Evolutionary conservation across 2,888 invertebrate genomes (phyloP), one percentile per base, ranked within the genome.

Genomic region (Gandaritis pyraliata): DNA sequence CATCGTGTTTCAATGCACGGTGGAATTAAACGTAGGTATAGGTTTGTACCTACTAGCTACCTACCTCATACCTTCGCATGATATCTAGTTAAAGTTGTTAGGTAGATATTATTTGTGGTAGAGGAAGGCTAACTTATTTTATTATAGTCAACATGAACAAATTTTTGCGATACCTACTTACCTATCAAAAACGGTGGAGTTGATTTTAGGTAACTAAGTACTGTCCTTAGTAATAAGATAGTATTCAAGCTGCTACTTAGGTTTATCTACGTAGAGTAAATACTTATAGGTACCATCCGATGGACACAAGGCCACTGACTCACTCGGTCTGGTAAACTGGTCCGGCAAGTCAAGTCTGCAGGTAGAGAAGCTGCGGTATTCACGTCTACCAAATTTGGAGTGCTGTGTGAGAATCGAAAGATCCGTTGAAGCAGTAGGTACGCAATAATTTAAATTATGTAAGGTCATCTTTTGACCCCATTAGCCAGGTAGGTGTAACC

Each of bases 381-480:
- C 69, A 65, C 49, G 58, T 46, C 64, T 59, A 30, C 73, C 72
- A 60, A 48, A 72, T 71, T 69, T 69, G 71, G 71, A 7, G 13
- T 33, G 64, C 65, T 64, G 43, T 12, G 41, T 53, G 57, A 38
- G 58, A 59, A 56, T 54, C 38, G 50, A 33, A 64, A 45, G 54
- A 58, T 58, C 50, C 49, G 33, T 51, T 12, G 43, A 30, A 38
- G 47, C 6, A 29, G 6, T 29, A 29, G 29, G 29, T 29, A 29
- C 4, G 8, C 10, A 36, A 36, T 7, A 36, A 8, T 6, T 10
- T 30, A 29, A 23, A 29, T 46, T 29, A 59, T 15, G 53, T 49
- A 60, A 39, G 45, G 45, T 46, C 55, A 38, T 46, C 15, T 1
- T 18, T 46, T 23, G 18, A 45, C 52, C 43, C 45, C 29, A n/a